Evolutionary conservation across 2,797 vertebrate genomes (phyloP).

Genomic region (Morelia viridis): DNA sequence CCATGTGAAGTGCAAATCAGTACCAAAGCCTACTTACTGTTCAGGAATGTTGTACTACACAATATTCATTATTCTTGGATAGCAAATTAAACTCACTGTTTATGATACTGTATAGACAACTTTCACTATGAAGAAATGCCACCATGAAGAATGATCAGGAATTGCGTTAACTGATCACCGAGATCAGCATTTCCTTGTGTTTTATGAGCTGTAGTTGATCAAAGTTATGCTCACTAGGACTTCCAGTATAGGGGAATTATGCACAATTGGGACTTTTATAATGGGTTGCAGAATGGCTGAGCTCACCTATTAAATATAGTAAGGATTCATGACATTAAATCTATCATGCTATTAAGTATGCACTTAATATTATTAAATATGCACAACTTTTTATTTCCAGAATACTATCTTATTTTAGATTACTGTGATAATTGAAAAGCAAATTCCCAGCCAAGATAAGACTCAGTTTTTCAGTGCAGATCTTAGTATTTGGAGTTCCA

Average conservation of each 20-base stretch:
- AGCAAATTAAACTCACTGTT: not conserved
- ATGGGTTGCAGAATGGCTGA: not conserved
- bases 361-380: not conserved
- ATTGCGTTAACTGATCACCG: not conserved
- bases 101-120: not conserved
- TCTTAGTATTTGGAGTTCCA: not conserved
- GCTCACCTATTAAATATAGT: not conserved
- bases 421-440: not conserved
- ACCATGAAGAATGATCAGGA: not conserved
- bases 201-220: not conserved
- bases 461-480: not conserved
- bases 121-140: not conserved
- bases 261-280: not conserved
- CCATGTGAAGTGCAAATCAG: not conserved
- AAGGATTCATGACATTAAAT: not conserved
- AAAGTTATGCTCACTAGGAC: not conserved
- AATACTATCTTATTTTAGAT: not conserved
- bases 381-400: not conserved
- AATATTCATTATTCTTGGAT: not conserved
- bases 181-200: not conserved
- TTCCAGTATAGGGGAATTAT: not conserved
- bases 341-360: not conserved
- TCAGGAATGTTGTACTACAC: not conserved
- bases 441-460: not conserved
- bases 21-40: not conserved